phyloP scores from a whole-genome alignment of 2,797 vertebrate genomes.

The Nasua narica region DNA sequence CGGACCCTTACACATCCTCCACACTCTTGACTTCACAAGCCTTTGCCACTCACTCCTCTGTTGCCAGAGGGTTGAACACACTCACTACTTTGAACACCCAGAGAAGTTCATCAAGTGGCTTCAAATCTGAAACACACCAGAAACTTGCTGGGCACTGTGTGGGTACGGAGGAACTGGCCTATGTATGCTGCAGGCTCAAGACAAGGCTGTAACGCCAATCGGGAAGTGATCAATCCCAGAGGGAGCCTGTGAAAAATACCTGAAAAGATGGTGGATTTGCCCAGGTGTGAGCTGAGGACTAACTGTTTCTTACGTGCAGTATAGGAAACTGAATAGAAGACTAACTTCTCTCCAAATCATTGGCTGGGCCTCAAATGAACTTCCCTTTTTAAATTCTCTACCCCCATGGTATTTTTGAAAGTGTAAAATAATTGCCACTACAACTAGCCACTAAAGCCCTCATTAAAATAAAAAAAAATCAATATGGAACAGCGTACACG shows the following conservation, averaged over 20 bases:
- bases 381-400: constrained; percentile 22
- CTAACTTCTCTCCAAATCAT: background rate
- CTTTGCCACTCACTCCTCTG: background rate
- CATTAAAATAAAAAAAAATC: background rate
- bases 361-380: background rate
- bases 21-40: background rate
- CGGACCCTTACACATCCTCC: background rate
- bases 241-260: background rate
- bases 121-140: background rate
- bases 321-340: background rate
- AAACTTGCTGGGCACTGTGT: background rate
- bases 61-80: background rate
- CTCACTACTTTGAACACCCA: background rate
- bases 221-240: background rate
- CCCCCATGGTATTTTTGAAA: background rate
- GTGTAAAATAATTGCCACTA: background rate
- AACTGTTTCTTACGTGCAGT: background rate
- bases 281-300: background rate
- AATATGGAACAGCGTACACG: background rate
- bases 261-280: background rate
- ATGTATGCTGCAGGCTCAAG: background rate
- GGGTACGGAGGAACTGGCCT: background rate
- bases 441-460: background rate
- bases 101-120: background rate
- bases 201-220: background rate